Evolutionary conservation across 2,113 vertebrate genomes (phyloP).

Genomic region (Phocoena sinus): DNA sequence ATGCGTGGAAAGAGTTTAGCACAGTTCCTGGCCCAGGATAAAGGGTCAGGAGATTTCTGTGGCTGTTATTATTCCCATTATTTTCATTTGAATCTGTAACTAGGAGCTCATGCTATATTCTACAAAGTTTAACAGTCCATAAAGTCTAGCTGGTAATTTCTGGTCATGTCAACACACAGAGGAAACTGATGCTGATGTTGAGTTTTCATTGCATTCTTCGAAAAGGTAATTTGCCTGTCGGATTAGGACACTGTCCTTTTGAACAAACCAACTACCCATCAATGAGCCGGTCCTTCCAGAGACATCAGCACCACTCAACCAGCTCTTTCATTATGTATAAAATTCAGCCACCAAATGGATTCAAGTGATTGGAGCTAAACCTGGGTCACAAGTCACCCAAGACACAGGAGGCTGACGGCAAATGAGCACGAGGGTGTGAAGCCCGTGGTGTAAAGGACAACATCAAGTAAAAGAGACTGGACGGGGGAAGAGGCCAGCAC

Average conservation of each 20-base stretch:
- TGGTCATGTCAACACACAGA: not conserved
- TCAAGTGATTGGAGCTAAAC: not conserved
- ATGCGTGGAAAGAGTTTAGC: not conserved
- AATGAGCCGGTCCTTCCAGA: not conserved
- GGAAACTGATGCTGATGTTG: not conserved
- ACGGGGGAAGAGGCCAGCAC: not conserved
- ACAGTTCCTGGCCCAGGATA: rapidly evolving
- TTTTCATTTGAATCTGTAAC: not conserved
- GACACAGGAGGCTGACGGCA: not conserved
- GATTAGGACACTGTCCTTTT: not conserved
- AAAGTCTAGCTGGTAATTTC: not conserved
- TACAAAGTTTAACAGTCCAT: not conserved
- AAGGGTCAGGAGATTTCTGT: not conserved
- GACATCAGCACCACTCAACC: too few relatives aligned
- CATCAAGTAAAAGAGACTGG: rapidly evolving
- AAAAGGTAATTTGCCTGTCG: not conserved
- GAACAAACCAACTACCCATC: not conserved
- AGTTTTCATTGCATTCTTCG: not conserved
- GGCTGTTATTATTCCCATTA: too few relatives aligned
- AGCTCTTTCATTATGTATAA: not conserved
- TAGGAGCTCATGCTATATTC: not conserved
- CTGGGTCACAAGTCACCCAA: not conserved
- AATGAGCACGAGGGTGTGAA: rapidly evolving
- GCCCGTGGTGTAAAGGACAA: not conserved
- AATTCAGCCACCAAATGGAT: not conserved